phyloP scores from a whole-genome alignment of 2,113 vertebrate genomes.

The Colinus virginianus region DNA sequence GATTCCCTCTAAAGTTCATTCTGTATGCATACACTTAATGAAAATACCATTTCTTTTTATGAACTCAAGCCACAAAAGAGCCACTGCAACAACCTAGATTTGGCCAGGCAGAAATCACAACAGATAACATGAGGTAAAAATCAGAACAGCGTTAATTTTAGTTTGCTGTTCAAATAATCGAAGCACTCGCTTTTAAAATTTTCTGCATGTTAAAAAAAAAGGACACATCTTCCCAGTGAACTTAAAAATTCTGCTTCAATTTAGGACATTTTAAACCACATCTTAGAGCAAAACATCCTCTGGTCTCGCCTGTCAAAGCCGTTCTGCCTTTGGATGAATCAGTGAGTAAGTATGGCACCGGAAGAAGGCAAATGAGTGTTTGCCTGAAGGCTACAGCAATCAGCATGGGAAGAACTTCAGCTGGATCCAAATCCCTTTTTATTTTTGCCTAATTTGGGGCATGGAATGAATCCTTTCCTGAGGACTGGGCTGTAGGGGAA shows the following conservation, averaged over 20 bases:
- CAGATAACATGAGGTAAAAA: neutral
- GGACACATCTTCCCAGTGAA: neutral
- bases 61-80: neutral
- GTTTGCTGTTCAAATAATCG: neutral
- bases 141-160: neutral
- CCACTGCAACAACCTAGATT: neutral
- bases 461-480: neutral
- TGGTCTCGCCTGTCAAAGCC: neutral
- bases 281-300: neutral
- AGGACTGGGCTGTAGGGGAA: neutral
- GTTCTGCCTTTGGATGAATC: neutral
- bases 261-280: neutral
- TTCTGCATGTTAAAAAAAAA: neutral
- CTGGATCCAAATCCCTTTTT: neutral
- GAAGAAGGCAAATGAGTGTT: neutral
- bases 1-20: neutral
- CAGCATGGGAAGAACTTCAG: neutral
- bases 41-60: neutral
- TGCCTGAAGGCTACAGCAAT: conserved; percentile 14
- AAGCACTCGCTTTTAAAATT: neutral
- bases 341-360: neutral
- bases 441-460: neutral
- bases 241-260: neutral
- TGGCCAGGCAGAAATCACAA: neutral
- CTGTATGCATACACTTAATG: neutral